Conservation (phyloP, 1,140 invertebrate genomes). For the Hylaeus volcanicus region DNA sequence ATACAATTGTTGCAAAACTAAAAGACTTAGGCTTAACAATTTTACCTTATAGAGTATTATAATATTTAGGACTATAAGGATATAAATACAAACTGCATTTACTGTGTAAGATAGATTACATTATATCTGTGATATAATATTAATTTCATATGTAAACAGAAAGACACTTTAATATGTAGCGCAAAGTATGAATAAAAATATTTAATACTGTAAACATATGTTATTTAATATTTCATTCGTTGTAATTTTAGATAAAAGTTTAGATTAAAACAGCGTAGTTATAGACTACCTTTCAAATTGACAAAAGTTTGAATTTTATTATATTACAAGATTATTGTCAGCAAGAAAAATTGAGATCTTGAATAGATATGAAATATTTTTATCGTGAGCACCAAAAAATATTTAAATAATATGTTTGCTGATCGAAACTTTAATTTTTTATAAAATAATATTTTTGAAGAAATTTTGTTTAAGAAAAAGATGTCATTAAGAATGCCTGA, state of each 20-base stretch:
- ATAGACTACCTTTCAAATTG: slow-evolving; percentile 12
- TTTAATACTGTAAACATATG: slow-evolving; percentile 21
- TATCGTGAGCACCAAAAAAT: slow-evolving; percentile 6
- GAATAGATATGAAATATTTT: not conserved
- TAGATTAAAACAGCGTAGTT: not conserved
- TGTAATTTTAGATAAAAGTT: slow-evolving; percentile 12
- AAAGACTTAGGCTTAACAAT: not conserved
- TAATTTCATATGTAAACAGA: not conserved
- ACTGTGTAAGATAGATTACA: slow-evolving; percentile 4
- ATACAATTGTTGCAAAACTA: slow-evolving; percentile 25
- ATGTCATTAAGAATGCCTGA: not conserved
- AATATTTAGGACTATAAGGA: not conserved
- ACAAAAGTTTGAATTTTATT: not conserved
- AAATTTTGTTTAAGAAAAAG: not conserved
- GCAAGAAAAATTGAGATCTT: not conserved
- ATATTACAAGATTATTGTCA: slow-evolving; percentile 24
- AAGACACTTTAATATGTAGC: not conserved
- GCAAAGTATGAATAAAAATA: not conserved
- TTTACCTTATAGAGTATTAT: slow-evolving; percentile 10
- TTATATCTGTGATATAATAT: not conserved
- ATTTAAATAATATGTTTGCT: slow-evolving; percentile 1
- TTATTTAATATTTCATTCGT: slow-evolving; percentile 29
- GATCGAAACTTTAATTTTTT: not conserved
- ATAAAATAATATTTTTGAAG: not conserved
- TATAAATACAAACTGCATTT: slow-evolving; percentile 4